Conservation (phyloP, 2,888 invertebrate genomes). For the Drosophila subquinaria region DNA sequence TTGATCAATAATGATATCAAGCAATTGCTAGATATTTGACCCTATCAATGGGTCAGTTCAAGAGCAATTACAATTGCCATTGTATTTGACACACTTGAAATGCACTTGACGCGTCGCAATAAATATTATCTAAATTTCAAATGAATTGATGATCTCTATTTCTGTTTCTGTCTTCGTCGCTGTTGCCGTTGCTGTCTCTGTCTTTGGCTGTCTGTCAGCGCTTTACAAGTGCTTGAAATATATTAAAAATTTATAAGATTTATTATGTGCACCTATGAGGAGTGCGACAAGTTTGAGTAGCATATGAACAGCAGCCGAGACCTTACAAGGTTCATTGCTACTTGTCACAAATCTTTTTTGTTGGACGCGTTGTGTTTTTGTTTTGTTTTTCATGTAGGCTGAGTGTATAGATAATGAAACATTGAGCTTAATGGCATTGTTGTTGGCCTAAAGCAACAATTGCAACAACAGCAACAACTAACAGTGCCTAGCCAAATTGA, state of each 20-base stretch:
- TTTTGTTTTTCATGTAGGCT: slow-evolving; percentile 65
- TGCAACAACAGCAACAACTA: slow-evolving; percentile 28
- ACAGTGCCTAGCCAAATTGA: slow-evolving; percentile 66
- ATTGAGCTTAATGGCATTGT: slow-evolving; percentile 74
- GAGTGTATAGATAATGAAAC: slow-evolving; percentile 69
- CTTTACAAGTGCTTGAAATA: slow-evolving; percentile 44
- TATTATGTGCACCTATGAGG: slow-evolving; percentile 38
- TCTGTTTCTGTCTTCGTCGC: neutral
- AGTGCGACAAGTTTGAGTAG: slow-evolving; percentile 20
- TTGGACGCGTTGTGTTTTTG: slow-evolving; percentile 22
- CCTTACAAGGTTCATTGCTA: slow-evolving; percentile 79
- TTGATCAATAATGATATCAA: neutral
- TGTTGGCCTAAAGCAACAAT: slow-evolving; percentile 40
- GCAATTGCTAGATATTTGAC: slow-evolving; percentile 23
- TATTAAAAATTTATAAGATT: slow-evolving; percentile 68
- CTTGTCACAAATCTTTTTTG: slow-evolving; percentile 65
- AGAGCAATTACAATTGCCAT: slow-evolving; percentile 13
- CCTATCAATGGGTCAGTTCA: slow-evolving; percentile 31
- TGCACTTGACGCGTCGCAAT: slow-evolving; percentile 40
- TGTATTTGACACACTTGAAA: slow-evolving; percentile 53
- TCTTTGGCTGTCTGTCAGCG: slow-evolving; percentile 17
- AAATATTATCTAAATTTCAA: slow-evolving; percentile 31
- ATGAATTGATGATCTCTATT: slow-evolving; percentile 18
- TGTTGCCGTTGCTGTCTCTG: slow-evolving; percentile 5
- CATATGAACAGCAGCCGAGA: slow-evolving; percentile 59